A percentile compares a stretch with the other conserved stretches of the same genome.
phyloP scores from a whole-genome alignment of 2,113 vertebrate species.

The Burhinus oedicnemus region DNA sequence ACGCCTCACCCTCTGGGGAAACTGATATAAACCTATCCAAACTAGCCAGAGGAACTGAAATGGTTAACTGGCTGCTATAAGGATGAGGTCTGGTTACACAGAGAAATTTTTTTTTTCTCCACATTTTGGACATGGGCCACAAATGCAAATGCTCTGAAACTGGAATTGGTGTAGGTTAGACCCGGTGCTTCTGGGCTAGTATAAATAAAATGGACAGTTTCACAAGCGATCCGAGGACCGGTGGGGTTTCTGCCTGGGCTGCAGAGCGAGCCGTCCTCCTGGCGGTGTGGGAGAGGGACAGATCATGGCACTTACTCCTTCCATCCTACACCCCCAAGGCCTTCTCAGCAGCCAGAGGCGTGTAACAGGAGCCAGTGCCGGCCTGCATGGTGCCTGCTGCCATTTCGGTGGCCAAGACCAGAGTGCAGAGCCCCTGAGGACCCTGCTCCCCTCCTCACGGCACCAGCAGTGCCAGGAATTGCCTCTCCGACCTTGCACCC shows the following conservation, averaged over 20 bases:
- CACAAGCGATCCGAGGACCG: fast-evolving
- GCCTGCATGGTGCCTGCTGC: not conserved
- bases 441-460: fast-evolving
- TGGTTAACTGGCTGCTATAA: slow-evolving; percentile 59
- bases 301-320: fast-evolving
- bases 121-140: slow-evolving; percentile 40
- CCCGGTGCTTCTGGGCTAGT: not conserved
- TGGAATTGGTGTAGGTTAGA: slow-evolving; percentile 16
- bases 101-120: not conserved
- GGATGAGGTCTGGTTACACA: slow-evolving; percentile 66
- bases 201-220: slow-evolving; percentile 19
- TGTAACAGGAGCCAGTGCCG: fast-evolving
- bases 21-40: not conserved
- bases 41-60: slow-evolving; percentile 19
- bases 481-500: not conserved
- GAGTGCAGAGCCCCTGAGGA: fast-evolving
- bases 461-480: fast-evolving
- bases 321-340: not conserved
- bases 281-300: not conserved
- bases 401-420: fast-evolving
- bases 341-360: not conserved
- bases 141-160: slow-evolving; percentile 45
- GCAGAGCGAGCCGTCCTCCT: not conserved
- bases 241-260: not conserved
- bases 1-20: not conserved